Evolutionary conservation across 2,113 vertebrate genomes (phyloP), one percentile per base, ranked within the genome.

Genomic region (Empidonax alnorum): DNA sequence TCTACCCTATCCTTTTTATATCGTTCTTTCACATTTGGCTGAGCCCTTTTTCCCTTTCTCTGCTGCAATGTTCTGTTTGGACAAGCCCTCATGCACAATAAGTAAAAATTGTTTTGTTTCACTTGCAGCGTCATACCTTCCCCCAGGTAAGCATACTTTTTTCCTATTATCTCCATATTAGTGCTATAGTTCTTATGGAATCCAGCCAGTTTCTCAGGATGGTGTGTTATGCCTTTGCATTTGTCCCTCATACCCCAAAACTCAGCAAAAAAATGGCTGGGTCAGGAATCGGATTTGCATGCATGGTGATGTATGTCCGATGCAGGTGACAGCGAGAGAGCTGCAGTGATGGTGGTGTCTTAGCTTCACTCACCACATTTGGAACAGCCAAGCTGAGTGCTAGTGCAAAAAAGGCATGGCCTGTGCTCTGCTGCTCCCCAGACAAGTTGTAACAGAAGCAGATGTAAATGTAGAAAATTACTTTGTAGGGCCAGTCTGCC

Each of bases 51-150:
- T 19, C 2, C 10, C 22, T 66, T 79, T 69, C 58, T 55, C 20
- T 85, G 28, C 17, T 80, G 19, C 21, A 39, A 3, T 46, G 35
- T 59, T 59, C 39, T 86, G 12, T 62, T 83, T 63, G 78, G 31
- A 42, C 21, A 78, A 77, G 6, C 4, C 37, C 25, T 82, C 41
- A 27, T 58, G 17, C 39, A 71, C 74, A 95, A 72, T 90, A 71
- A 84, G 69, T 59, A 86, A 59, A 52, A 10, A 33, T 84, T 62
- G 39, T 72, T 82, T 81, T 75, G 30, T 94, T 94, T 89, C 37
- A 12, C 88, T 96, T 90, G 53, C 87, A 97, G 97, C 97, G 96
- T 61, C 72, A 93, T 13, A 95, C 95, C 39, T 95, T 82, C 49
- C 69, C 97, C 8, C 93, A 97, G 95, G 97, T 97, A 97, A 76